Evolutionary conservation across 2,113 vertebrate species (phyloP).

Genomic region (Smithornis capensis): DNA sequence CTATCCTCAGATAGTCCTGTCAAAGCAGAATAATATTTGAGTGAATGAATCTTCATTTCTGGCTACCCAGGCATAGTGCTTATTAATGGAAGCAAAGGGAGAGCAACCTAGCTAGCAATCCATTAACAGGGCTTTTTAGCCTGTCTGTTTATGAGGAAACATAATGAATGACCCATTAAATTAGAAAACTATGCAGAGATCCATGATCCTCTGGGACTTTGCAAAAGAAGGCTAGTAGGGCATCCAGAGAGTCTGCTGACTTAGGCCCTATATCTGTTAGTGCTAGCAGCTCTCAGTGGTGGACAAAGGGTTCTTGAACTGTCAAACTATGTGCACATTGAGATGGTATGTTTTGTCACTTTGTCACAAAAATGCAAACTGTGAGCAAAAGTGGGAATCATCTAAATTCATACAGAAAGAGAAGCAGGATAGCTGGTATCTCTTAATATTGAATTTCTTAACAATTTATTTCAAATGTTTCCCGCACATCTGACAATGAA

Average conservation of each 20-base stretch:
- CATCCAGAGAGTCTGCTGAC: not conserved
- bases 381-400: not conserved
- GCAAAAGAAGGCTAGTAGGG: not conserved
- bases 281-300: not conserved
- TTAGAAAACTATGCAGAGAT: not conserved
- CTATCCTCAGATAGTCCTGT: not conserved
- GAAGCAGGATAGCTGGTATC: not conserved
- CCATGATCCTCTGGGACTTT: not conserved
- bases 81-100: not conserved
- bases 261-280: not conserved
- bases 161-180: not conserved
- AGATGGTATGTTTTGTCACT: rapidly evolving
- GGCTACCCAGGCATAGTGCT: not conserved
- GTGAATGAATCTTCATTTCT: not conserved
- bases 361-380: not conserved
- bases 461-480: not conserved
- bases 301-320: not conserved
- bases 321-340: not conserved
- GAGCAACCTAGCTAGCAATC: not conserved
- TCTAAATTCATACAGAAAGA: not conserved
- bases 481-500: not conserved
- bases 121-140: not conserved
- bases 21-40: not conserved
- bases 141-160: not conserved
- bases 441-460: not conserved